A percentile compares a stretch with the other conserved stretches of the same genome.
These are phyloP conservation scores for Polietes domitor DNA, from an alignment of 2,888 invertebrate species.

Conservation along the genomic window DNA sequence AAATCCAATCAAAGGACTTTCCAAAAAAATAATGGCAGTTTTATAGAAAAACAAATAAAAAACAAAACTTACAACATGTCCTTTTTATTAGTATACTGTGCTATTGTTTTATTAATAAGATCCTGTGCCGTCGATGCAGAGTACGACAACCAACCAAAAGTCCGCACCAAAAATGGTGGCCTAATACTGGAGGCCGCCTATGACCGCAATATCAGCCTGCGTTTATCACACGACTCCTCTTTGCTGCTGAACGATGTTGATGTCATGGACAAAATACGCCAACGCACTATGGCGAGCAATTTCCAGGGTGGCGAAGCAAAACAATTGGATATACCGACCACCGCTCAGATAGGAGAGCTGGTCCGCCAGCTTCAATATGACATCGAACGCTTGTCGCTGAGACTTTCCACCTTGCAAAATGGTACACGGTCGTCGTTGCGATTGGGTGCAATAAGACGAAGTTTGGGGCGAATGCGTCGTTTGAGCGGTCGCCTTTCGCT, in stretches of 20 bases:
- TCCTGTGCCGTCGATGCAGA: neutral
- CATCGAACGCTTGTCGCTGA: slow-evolving; percentile 65
- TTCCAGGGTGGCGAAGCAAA: slow-evolving; percentile 17
- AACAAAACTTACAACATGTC: neutral
- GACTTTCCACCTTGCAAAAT: slow-evolving; percentile 68
- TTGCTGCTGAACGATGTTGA: slow-evolving; percentile 86
- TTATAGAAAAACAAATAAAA: slow-evolving; percentile 19
- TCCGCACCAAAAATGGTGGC: slow-evolving; percentile 86
- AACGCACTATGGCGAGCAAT: slow-evolving; percentile 53
- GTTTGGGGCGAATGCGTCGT: slow-evolving; percentile 69
- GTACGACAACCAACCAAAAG: slow-evolving; percentile 68
- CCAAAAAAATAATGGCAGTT: neutral
- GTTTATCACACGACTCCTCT: slow-evolving; percentile 86
- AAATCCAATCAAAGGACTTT: no score
- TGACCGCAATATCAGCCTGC: slow-evolving; percentile 89
- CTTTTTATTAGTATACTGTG: neutral
- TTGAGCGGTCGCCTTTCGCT: slow-evolving; percentile 56
- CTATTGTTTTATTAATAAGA: neutral
- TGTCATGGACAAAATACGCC: slow-evolving; percentile 80
- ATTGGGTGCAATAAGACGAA: slow-evolving; percentile 64
- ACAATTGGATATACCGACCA: slow-evolving; percentile 48
- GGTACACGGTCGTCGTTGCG: slow-evolving; percentile 62
- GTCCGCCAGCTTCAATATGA: slow-evolving; percentile 70
- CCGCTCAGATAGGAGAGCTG: slow-evolving; percentile 68
- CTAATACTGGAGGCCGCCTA: slow-evolving; percentile 88